Evolutionary conservation across 2,113 vertebrate genomes (phyloP).

Genomic region (Dicaeum eximium): DNA sequence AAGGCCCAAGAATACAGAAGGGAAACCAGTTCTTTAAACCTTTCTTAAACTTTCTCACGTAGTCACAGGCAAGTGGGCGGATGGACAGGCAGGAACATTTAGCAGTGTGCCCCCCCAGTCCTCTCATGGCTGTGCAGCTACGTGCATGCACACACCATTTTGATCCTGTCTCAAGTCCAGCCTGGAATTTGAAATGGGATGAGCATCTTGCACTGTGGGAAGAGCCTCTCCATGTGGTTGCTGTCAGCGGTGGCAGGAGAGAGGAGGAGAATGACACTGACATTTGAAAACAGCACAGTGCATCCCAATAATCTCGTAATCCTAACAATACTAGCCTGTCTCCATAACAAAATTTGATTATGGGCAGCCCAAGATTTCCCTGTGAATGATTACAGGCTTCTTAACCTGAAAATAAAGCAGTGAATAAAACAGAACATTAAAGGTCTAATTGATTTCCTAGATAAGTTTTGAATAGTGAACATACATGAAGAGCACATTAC

Average conservation of each 20-base stretch:
- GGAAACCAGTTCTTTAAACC: neutral
- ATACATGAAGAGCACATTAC: neutral
- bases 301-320: neutral
- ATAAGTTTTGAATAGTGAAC: neutral
- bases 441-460: neutral
- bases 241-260: neutral
- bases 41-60: neutral
- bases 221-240: fast-evolving
- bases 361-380: neutral
- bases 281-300: neutral
- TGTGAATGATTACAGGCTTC: neutral
- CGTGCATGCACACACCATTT: neutral
- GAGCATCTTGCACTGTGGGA: neutral
- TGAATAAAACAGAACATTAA: neutral
- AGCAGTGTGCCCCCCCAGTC: too few relatives aligned
- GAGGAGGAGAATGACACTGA: neutral
- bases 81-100: neutral
- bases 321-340: neutral
- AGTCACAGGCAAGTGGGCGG: neutral
- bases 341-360: neutral
- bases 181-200: neutral
- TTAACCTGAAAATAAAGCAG: neutral
- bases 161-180: neutral
- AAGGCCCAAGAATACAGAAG: neutral
- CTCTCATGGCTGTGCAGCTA: neutral